phyloP scores from a whole-genome alignment of 2,888 invertebrate species.

The Hypolimnas misippus region DNA sequence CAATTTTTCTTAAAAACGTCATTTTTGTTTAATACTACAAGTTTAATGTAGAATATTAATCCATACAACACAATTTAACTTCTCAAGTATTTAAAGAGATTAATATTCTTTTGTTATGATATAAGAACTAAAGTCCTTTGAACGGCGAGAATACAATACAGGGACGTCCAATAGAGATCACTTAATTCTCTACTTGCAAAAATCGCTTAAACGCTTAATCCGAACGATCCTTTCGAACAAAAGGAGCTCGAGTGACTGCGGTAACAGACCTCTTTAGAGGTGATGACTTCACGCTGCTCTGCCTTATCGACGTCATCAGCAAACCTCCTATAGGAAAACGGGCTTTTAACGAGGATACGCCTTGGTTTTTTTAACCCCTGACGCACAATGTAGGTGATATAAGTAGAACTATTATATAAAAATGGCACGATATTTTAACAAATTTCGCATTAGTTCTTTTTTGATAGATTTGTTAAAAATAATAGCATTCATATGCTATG shows the following conservation, averaged over 20 bases:
- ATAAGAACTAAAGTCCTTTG: constrained; percentile 20
- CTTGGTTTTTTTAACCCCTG: constrained; percentile 26
- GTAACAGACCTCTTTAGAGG: constrained; percentile 37
- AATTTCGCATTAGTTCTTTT: not conserved
- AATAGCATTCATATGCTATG: too few species aligned
- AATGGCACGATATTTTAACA: not conserved
- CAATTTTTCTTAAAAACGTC: too few species aligned
- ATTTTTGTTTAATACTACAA: not conserved
- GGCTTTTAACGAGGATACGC: constrained; percentile 32
- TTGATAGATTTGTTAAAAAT: not conserved
- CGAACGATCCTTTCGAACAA: constrained; percentile 53
- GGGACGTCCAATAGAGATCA: constrained; percentile 29
- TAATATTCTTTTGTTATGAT: not conserved
- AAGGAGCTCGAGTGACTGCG: constrained; percentile 40
- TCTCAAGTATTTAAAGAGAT: not conserved
- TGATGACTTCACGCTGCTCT: constrained; percentile 47
- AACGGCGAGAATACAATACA: constrained; percentile 15
- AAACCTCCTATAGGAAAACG: constrained; percentile 44
- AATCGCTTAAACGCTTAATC: constrained; percentile 45
- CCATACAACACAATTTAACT: not conserved
- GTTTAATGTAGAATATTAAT: not conserved
- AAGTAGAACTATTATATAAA: constrained; percentile 11
- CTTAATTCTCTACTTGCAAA: constrained; percentile 38
- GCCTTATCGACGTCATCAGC: constrained; percentile 51
- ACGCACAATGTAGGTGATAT: constrained; percentile 13